A percentile compares a stretch with the other conserved stretches of the same genome.
phyloP scores from a whole-genome alignment of 2,888 invertebrate genomes.

The Cancer borealis region DNA sequence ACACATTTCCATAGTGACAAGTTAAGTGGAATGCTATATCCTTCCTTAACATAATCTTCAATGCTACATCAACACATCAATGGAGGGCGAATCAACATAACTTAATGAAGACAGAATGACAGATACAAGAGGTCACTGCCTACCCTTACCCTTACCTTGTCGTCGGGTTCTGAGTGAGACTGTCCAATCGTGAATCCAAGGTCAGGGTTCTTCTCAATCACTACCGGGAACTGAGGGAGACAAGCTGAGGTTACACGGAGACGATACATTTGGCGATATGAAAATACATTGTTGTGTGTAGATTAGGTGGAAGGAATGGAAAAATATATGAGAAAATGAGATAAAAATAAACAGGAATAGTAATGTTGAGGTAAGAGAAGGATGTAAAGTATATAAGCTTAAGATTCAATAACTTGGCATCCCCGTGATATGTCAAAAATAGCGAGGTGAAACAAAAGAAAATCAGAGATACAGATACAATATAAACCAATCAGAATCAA shows the following conservation, averaged over 20 bases:
- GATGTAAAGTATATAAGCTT: not conserved
- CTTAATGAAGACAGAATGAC: not conserved
- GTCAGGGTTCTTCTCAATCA: constrained; percentile 76
- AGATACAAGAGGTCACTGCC: no score
- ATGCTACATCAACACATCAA: not conserved
- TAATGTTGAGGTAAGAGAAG: not conserved
- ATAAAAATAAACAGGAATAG: not conserved
- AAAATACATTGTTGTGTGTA: not conserved
- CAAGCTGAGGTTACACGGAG: not conserved
- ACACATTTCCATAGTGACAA: not conserved
- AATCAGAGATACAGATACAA: not conserved
- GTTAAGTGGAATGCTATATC: not conserved
- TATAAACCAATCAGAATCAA: not conserved
- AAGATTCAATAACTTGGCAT: not conserved
- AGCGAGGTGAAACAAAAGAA: not conserved
- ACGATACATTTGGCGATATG: not conserved
- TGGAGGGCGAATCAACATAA: not conserved
- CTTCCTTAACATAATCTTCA: not conserved
- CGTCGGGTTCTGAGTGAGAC: constrained; percentile 68
- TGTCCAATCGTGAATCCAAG: constrained; percentile 72
- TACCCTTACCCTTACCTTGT: constrained; percentile 65
- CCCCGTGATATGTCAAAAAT: not conserved
- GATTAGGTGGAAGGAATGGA: not conserved
- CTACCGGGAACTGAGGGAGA: constrained; percentile 75
- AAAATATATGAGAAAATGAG: not conserved